A percentile compares a stretch with the other conserved stretches of the same genome.
phyloP scores from a whole-genome alignment of 2,888 invertebrate species.

The Epicampocera succincta region DNA sequence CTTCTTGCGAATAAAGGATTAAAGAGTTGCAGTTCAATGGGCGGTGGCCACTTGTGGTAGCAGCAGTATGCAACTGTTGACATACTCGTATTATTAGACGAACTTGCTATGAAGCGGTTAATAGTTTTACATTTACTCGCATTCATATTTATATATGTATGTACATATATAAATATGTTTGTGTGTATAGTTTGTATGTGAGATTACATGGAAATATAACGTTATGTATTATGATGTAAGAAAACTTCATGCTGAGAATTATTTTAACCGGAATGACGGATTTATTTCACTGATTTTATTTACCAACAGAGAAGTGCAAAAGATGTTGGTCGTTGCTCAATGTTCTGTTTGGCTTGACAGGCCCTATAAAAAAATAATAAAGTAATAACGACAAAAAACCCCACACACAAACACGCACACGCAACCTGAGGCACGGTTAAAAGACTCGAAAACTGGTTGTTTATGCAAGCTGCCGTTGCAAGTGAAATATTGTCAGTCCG shows the following conservation, averaged over 20 bases:
- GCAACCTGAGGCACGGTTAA: neutral
- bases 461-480: slow-evolving; percentile 39
- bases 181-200: too few species aligned
- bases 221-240: slow-evolving; percentile 61
- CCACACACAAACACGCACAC: neutral
- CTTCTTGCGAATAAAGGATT: too few species aligned
- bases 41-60: too few species aligned
- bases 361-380: slow-evolving; percentile 43
- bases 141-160: too few species aligned
- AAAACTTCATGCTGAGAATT: slow-evolving; percentile 53
- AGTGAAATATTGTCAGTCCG: neutral
- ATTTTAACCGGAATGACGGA: slow-evolving; percentile 17
- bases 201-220: neutral
- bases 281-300: slow-evolving; percentile 14
- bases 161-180: too few species aligned
- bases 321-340: slow-evolving; percentile 28
- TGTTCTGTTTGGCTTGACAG: slow-evolving; percentile 56
- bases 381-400: slow-evolving; percentile 17
- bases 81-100: too few species aligned
- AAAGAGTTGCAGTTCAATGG: too few species aligned
- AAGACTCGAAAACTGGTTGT: slow-evolving; percentile 10
- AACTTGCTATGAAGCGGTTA: too few species aligned
- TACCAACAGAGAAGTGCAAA: slow-evolving; percentile 29
- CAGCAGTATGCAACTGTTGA: too few species aligned
- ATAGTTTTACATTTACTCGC: too few species aligned